Evolutionary conservation across 2,888 invertebrate species (phyloP), one percentile per base, ranked within the genome.

Genomic region (Drosophila macrospina): DNA sequence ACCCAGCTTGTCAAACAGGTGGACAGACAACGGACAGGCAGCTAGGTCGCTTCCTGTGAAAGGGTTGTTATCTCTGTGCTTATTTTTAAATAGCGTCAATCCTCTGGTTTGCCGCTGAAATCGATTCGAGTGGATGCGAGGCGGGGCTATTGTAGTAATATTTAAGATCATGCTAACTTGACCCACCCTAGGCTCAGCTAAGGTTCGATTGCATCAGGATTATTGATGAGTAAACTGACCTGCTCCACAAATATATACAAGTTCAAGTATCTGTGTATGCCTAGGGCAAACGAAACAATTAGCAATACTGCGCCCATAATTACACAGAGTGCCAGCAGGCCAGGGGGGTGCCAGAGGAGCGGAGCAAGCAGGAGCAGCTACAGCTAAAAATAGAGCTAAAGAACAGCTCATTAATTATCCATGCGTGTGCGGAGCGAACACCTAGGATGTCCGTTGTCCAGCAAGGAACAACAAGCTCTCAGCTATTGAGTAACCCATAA

Each of bases 361-460:
- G 6, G 6, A 28, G 20, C 20, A 28, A 28, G 20, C 20, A n/a
- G 34, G 11, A 26, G 20, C 1, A 11, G 59, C n/a, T n/a, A n/a
- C 0, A 10, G 2, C 62, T 56, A 42, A 65, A 68, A 74, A 74
- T 77, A 69, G 64, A 69, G 64, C 28, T 16, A 24, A 50, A 45
- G 36, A 61, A 48, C 48, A 66, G 78, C 48, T 52, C 73, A 80
- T 81, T 85, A 74, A 85, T 85, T 81, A 77, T 77, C 56, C 74
- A 52, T 59, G 68, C 54, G 57, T 69, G 54, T 56, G 52, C 57
- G 5, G 52, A 42, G 61, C 20, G 20, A 47, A 56, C 51, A 69
- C 13, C 54, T 50, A 47, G 50, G 61, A 55, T 66, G 70, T 45
- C 64, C 51, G 48, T 62, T 50, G 47, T 62, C 24, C 24, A 41